A percentile compares a stretch with the other conserved stretches of the same genome.
Evolutionary conservation across 2,888 invertebrate species (phyloP).

Genomic region (Gryllus longicercus): DNA sequence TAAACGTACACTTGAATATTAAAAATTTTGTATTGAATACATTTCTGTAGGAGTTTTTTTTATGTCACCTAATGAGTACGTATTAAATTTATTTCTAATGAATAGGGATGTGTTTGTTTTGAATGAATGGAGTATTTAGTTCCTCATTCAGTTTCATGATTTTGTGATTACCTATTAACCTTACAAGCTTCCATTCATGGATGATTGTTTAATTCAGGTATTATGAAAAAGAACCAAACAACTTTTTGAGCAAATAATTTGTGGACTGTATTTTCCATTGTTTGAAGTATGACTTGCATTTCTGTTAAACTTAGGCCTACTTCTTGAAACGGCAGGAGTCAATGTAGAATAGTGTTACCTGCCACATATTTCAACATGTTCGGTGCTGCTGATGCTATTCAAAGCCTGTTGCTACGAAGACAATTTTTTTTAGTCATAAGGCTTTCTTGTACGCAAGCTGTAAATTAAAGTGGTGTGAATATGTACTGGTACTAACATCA

Average conservation of each 20-base stretch:
- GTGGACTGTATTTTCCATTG: slow-evolving; percentile 6
- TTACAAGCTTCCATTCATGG: neutral
- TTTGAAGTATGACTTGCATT: neutral
- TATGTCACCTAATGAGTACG: slow-evolving; percentile 35
- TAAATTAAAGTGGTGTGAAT: slow-evolving; percentile 10
- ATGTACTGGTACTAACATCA: slow-evolving; percentile 6
- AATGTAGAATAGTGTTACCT: no score
- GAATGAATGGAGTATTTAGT: slow-evolving; percentile 17
- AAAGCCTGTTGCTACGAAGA: slow-evolving; percentile 5
- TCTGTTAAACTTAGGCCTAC: neutral
- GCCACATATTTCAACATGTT: neutral
- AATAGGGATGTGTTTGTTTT: slow-evolving; percentile 32
- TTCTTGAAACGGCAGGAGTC: neutral
- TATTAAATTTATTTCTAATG: slow-evolving; percentile 40
- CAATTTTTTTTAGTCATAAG: neutral
- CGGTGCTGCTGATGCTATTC: neutral
- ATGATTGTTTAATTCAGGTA: neutral
- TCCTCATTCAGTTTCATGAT: neutral
- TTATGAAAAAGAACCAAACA: no score
- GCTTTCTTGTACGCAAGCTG: neutral
- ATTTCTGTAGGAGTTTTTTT: slow-evolving; percentile 36
- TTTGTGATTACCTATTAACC: slow-evolving; percentile 19
- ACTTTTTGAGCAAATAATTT: neutral
- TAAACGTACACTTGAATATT: slow-evolving; percentile 24
- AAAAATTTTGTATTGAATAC: slow-evolving; percentile 34